Evolutionary conservation across 2,888 invertebrate species (phyloP), one percentile per base, ranked within the genome.

Genomic region (Nemapogon koenigi): DNA sequence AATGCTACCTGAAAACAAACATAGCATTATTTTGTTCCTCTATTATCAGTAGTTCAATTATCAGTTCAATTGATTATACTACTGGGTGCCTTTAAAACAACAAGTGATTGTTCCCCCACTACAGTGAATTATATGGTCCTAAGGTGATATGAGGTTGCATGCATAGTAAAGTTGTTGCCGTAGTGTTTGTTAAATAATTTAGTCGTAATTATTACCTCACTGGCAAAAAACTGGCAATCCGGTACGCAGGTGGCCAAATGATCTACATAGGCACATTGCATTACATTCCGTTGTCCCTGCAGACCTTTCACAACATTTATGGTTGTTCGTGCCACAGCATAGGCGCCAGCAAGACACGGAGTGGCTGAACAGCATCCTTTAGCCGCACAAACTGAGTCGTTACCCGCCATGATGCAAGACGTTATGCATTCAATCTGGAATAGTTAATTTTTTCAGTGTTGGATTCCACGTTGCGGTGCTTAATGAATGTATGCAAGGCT

Each of bases 391-490:
- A 75, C 69, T 0, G 62, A 57, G 25, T 70, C 69, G 8, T 52
- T 62, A 2, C 71, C 69, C 32, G 53, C 60, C 75, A 75, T 73
- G 45, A 76, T 76, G 41, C 70, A 63, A 0, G 73, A 71, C 1
- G 72, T 72, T 14, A 72, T 59, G 41, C 73, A 71, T 53, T 76
- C 73, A 10, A 72, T 48, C 75, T 73, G n/a, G n/a, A n/a, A n/a
- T n/a, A n/a, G n/a, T n/a, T n/a, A n/a, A n/a, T n/a, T n/a, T n/a
- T n/a, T n/a, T n/a, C n/a, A n/a, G n/a, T n/a, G n/a, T n/a, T n/a
- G n/a, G n/a, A n/a, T n/a, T n/a, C n/a, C n/a, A n/a, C n/a, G n/a
- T n/a, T n/a, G n/a, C n/a, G n/a, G n/a, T n/a, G n/a, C n/a, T n/a
- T n/a, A n/a, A n/a, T n/a, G n/a, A n/a, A n/a, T n/a, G n/a, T n/a